These are phyloP conservation scores for Passerculus sandwichensis DNA, from an alignment of 2,797 vertebrate genomes.

Conservation along the genomic window DNA sequence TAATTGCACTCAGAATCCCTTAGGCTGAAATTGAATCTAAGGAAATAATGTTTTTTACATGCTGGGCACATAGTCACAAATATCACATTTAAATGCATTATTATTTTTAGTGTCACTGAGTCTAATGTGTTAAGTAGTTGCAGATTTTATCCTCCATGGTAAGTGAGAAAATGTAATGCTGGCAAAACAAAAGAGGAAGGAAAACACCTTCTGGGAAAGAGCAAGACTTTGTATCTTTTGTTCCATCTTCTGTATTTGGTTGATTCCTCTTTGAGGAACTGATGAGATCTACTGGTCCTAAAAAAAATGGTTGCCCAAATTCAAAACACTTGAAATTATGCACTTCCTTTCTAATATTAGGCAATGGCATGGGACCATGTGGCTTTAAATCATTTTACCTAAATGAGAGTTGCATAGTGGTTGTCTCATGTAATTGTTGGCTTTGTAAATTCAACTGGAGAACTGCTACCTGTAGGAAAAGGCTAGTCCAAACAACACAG, in stretches of 20 bases:
- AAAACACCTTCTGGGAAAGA: background rate
- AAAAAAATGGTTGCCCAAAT: background rate
- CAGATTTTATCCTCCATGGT: background rate
- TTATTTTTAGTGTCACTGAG: conserved; percentile 15
- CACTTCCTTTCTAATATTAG: background rate
- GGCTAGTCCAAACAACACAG: background rate
- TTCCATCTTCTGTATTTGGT: background rate
- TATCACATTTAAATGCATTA: conserved; percentile 54
- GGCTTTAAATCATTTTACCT: conserved; percentile 22
- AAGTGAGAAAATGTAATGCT: background rate
- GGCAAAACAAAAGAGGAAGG: conserved; percentile 29
- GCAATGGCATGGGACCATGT: background rate
- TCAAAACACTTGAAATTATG: background rate
- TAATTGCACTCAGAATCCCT: background rate
- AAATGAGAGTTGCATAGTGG: background rate
- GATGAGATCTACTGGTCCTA: background rate
- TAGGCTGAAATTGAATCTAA: conserved; percentile 8
- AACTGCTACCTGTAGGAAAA: conserved; percentile 1
- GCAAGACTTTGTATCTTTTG: background rate
- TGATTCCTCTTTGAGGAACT: background rate
- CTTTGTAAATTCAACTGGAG: background rate
- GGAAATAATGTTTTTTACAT: background rate
- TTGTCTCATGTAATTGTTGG: conserved; percentile 27
- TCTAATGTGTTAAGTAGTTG: background rate
- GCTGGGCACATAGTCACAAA: conserved; percentile 10